Conservation (phyloP, 2,113 vertebrate species). For the Tenrec ecaudatus region DNA sequence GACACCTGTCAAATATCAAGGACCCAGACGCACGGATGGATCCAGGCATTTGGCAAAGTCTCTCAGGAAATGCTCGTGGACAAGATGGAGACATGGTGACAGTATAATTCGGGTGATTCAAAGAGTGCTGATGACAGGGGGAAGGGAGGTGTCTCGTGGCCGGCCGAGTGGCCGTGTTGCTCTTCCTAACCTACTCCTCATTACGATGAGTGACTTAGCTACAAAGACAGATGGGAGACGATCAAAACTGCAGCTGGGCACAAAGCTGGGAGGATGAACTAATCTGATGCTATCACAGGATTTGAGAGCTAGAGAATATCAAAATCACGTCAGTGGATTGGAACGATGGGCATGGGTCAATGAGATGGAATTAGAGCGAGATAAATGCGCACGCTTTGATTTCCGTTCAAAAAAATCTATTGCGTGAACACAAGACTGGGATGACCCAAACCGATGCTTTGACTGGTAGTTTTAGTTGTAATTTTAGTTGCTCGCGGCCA, state of each 20-base stretch:
- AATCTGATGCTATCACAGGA: conserved; percentile 42
- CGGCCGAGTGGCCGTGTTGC: conserved; percentile 40
- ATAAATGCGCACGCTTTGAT: conserved; percentile 54
- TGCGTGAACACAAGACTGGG: conserved; percentile 8
- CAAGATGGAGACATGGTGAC: conserved; percentile 81
- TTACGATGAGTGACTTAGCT: conserved; percentile 15
- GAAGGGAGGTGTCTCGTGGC: background rate
- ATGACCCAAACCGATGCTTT: background rate
- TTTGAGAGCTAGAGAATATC: conserved; percentile 50
- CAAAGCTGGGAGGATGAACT: conserved; percentile 1
- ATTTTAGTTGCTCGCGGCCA: conserved; percentile 52
- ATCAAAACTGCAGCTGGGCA: conserved; percentile 36
- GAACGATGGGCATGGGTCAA: conserved; percentile 41
- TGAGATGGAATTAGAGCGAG: conserved; percentile 12
- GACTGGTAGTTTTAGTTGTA: too few species aligned
- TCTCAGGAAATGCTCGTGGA: conserved; percentile 82
- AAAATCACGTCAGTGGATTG: conserved; percentile 43
- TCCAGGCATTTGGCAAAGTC: conserved; percentile 75
- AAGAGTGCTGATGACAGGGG: conserved; percentile 37
- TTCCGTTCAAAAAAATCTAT: conserved; percentile 64
- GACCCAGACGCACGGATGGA: conserved; percentile 76
- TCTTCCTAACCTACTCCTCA: background rate
- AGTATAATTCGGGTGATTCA: conserved; percentile 62
- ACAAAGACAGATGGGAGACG: background rate
- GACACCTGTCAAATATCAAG: conserved; percentile 65